phyloP scores from a whole-genome alignment of 2,797 vertebrate species.

The Myoxocephalus aenaeus region DNA sequence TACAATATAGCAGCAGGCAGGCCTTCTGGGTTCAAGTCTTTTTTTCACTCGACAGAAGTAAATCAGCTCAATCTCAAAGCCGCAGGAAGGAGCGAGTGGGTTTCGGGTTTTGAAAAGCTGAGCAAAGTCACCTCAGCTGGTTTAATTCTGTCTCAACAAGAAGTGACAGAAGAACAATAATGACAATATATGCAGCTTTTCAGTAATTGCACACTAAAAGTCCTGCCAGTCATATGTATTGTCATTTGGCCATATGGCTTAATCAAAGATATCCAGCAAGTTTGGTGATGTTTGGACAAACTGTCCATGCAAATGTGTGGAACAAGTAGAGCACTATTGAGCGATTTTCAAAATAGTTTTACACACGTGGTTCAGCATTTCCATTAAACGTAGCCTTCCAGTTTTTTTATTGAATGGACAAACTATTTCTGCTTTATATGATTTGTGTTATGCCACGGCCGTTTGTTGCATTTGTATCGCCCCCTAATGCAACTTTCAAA shows the following conservation, averaged over 20 bases:
- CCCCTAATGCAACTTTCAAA: too few species aligned
- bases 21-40: too few species aligned
- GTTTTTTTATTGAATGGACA: too few species aligned
- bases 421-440: too few species aligned
- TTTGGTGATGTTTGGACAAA: too few species aligned
- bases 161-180: background rate
- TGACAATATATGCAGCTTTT: background rate
- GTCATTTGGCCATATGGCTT: background rate
- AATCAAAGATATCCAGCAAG: background rate
- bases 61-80: background rate
- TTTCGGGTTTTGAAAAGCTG: background rate
- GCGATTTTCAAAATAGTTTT: too few species aligned
- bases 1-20: background rate
- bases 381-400: too few species aligned
- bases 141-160: background rate
- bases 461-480: too few species aligned
- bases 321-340: too few species aligned
- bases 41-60: background rate
- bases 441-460: too few species aligned
- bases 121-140: background rate
- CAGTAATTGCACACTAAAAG: background rate
- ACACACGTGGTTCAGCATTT: too few species aligned
- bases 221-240: background rate
- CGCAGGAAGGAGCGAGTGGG: background rate
- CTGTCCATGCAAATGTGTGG: too few species aligned